Conservation (phyloP, 2,888 invertebrate species). For the Tuberolachnus salignus region DNA sequence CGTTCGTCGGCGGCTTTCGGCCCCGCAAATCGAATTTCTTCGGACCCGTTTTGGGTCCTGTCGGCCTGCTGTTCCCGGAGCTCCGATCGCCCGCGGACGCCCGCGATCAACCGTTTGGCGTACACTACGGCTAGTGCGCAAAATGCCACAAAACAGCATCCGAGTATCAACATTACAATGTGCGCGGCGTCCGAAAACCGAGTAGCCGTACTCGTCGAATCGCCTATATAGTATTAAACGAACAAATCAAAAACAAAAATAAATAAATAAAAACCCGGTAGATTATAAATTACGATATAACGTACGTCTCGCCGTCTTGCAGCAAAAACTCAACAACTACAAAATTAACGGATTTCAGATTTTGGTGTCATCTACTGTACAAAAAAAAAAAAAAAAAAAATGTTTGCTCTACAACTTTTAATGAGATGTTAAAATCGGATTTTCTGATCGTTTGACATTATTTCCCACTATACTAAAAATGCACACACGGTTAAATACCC, state of each 20-base stretch:
- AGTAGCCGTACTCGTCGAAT: conserved; percentile 38
- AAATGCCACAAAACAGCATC: conserved; percentile 32
- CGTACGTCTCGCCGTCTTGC: too few species aligned
- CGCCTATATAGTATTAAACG: background rate
- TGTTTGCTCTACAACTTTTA: too few species aligned
- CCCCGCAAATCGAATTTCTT: conserved; percentile 51
- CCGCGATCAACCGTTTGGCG: conserved; percentile 25
- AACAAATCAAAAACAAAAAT: background rate
- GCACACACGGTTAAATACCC: too few species aligned
- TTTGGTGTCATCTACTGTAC: too few species aligned
- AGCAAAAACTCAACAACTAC: background rate
- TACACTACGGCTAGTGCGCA: conserved; percentile 28
- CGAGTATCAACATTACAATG: conserved; percentile 32
- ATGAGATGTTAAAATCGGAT: too few species aligned
- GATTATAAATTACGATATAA: background rate
- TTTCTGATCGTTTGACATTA: too few species aligned
- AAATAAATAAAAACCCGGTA: background rate
- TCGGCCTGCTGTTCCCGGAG: conserved; percentile 29
- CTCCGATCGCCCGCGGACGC: conserved; percentile 21
- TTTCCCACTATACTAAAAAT: too few species aligned
- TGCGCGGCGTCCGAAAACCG: conserved; percentile 31
- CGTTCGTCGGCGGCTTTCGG: conserved; percentile 21
- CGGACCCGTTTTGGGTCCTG: conserved; percentile 33
- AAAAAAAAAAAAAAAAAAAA: background rate
- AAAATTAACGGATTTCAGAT: too few species aligned